Conservation (phyloP, 2,113 vertebrate species). For the Platycercus adscitus region DNA sequence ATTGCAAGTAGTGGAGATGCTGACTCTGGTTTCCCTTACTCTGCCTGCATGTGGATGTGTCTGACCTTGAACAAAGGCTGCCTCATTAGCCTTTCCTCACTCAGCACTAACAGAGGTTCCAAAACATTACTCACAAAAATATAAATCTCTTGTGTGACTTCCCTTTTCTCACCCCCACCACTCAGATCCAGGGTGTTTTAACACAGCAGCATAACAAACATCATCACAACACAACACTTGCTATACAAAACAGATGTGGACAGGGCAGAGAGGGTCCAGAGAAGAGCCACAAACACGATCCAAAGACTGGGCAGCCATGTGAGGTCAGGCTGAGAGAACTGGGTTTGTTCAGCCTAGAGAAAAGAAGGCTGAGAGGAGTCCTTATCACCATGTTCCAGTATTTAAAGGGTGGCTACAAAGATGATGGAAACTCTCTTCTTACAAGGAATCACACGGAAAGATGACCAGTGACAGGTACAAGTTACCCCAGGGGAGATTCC, state of each 20-base stretch:
- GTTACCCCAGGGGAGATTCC: not conserved
- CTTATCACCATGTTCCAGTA: not conserved
- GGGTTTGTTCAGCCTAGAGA: not conserved
- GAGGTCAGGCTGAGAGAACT: not conserved
- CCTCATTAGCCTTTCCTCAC: not conserved
- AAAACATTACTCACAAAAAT: not conserved
- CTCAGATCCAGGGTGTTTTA: too few relatives aligned
- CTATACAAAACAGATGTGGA: not conserved
- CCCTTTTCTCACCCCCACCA: not conserved
- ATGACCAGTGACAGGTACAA: not conserved
- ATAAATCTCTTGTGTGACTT: not conserved
- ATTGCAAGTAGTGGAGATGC: not conserved
- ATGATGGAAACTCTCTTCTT: not conserved
- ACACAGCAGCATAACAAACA: not conserved
- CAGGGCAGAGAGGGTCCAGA: not conserved
- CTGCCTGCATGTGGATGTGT: not conserved
- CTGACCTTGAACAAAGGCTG: not conserved
- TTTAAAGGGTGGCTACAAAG: not conserved
- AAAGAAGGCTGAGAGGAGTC: not conserved
- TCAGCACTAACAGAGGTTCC: not conserved
- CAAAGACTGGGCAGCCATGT: not conserved
- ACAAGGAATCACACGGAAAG: not conserved
- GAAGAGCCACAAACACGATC: not conserved
- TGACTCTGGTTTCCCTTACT: not conserved
- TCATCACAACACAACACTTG: not conserved